These are phyloP conservation scores for Pseudopleuronectes americanus DNA, from an alignment of 2,797 vertebrate species.

Conservation along the genomic window DNA sequence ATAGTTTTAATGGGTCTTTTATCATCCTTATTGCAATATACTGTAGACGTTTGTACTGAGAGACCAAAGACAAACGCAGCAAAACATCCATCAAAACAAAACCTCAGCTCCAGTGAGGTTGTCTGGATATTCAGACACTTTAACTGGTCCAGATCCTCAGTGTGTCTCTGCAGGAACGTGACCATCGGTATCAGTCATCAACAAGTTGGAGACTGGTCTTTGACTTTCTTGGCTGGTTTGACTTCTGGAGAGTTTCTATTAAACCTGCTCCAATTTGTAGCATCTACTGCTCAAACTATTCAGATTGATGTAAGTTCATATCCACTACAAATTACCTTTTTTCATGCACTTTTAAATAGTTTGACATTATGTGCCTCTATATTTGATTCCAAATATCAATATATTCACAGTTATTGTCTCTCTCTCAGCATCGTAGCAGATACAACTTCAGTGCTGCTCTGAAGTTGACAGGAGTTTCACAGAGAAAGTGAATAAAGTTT, in stretches of 20 bases:
- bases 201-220: too few species aligned
- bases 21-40: background rate
- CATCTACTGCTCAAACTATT: too few species aligned
- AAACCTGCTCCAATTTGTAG: too few species aligned
- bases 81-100: background rate
- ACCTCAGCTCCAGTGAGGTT: background rate
- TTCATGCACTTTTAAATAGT: too few species aligned
- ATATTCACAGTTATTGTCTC: background rate
- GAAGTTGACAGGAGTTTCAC: background rate
- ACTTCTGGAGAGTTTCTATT: too few species aligned
- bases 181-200: too few species aligned
- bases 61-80: too few species aligned
- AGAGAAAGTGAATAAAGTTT: constrained; percentile 3
- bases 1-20: background rate
- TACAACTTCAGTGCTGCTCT: background rate
- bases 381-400: background rate
- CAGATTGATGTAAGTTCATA: too few species aligned
- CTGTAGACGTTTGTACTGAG: background rate
- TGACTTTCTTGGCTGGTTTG: too few species aligned
- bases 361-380: background rate
- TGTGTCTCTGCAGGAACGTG: background rate
- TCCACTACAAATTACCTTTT: too few species aligned
- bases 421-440: background rate
- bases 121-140: background rate
- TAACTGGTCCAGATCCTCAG: background rate